Percentiles rank a stretch among this genome's conserved stretches.
phyloP scores from a whole-genome alignment of 2,113 vertebrate species.

The Xenopus tropicalis region DNA sequence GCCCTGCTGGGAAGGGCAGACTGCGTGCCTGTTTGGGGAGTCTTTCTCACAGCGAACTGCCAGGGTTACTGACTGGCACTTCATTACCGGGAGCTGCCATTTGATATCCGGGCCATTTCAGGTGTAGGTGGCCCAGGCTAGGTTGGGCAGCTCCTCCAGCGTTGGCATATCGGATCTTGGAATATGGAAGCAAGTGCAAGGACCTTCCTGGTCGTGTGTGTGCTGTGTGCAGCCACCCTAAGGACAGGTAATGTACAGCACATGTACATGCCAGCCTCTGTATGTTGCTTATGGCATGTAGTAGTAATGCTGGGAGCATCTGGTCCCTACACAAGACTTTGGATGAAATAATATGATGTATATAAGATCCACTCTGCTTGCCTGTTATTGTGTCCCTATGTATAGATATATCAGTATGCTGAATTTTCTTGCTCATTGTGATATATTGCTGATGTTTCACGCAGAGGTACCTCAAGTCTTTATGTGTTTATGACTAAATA shows the following conservation, averaged over 20 bases:
- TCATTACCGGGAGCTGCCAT: neutral
- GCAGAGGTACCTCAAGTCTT: too few relatives aligned
- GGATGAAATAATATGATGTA: too few relatives aligned
- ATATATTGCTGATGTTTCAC: too few relatives aligned
- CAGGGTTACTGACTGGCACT: neutral
- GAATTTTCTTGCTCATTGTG: too few relatives aligned
- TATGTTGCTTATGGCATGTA: too few relatives aligned
- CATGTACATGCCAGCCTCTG: neutral
- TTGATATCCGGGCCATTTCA: neutral
- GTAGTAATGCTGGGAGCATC: too few relatives aligned
- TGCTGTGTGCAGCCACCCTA: constrained; percentile 31
- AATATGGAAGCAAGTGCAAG: constrained; percentile 23
- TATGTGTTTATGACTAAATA: too few relatives aligned
- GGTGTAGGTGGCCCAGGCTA: constrained; percentile 29
- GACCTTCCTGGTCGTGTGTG: constrained; percentile 21
- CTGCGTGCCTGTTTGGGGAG: neutral
- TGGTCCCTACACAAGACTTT: too few relatives aligned
- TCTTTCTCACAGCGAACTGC: neutral
- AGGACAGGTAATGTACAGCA: constrained; percentile 35
- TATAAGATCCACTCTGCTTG: too few relatives aligned
- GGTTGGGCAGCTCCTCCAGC: constrained; percentile 2
- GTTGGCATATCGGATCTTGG: neutral
- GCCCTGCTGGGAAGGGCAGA: constrained; percentile 2
- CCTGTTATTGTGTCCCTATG: too few relatives aligned
- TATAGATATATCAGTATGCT: too few relatives aligned